A percentile compares a stretch with the other conserved stretches of the same genome.
Conservation (phyloP, 2,888 invertebrate genomes). For the Orchestes rusci region DNA sequence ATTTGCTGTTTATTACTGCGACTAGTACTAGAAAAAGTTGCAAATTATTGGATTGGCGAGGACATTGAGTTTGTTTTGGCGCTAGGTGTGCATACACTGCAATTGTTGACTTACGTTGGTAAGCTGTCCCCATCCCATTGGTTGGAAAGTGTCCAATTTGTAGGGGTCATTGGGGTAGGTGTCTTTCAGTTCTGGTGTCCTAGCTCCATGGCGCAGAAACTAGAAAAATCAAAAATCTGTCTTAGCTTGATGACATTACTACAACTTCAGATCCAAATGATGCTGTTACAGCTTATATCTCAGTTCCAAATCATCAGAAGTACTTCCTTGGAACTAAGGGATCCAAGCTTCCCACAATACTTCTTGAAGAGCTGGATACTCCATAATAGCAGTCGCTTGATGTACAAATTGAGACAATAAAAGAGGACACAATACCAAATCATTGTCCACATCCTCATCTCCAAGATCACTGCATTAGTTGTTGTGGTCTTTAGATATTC, state of each 20-base stretch:
- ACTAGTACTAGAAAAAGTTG: background rate
- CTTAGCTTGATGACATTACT: background rate
- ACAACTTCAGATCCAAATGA: background rate
- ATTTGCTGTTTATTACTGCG: background rate
- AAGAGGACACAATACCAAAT: no score
- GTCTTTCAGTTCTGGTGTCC: slow-evolving; percentile 59
- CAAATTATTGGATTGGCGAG: no score
- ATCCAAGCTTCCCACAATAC: no score
- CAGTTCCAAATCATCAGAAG: background rate
- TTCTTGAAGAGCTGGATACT: no score
- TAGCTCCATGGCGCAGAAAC: slow-evolving; percentile 73
- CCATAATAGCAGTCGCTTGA: no score
- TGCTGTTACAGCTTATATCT: background rate
- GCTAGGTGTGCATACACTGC: no score
- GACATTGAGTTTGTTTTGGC: no score
- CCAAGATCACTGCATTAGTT: no score
- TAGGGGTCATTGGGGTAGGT: slow-evolving; percentile 68
- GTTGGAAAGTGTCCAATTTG: slow-evolving; percentile 55
- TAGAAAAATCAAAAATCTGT: slow-evolving; percentile 43
- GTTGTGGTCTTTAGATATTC: no score
- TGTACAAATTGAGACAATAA: no score
- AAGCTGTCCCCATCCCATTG: slow-evolving; percentile 71
- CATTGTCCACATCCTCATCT: no score
- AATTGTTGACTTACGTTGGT: slow-evolving; percentile 72
- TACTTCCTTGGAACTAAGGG: background rate